A percentile compares a stretch with the other conserved stretches of the same genome.
phyloP scores from a whole-genome alignment of 1,140 invertebrate genomes.

The Tetramorium alpestre region DNA sequence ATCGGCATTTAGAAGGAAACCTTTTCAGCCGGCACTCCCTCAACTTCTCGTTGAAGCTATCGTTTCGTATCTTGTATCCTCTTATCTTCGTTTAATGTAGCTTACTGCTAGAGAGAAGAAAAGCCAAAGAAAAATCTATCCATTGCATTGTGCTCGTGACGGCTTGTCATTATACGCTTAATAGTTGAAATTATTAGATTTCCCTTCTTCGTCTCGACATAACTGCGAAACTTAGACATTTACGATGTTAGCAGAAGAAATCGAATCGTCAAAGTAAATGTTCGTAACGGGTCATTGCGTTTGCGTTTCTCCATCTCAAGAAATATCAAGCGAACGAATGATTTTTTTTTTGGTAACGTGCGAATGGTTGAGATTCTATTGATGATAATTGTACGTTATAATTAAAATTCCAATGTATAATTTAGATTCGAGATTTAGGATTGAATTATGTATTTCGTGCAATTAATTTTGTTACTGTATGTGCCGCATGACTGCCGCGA shows the following conservation, averaged over 20 bases:
- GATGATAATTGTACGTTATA: background rate
- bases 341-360: background rate
- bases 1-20: slow-evolving; percentile 74
- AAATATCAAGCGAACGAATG: background rate
- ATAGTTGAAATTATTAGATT: slow-evolving; percentile 12
- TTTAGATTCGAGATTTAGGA: background rate
- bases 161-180: slow-evolving; percentile 33
- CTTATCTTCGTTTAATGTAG: background rate
- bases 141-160: slow-evolving; percentile 30
- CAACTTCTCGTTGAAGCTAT: background rate
- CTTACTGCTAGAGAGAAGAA: background rate
- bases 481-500: background rate
- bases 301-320: background rate
- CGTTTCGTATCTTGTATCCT: slow-evolving; percentile 43
- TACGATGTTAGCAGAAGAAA: slow-evolving; percentile 14
- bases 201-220: background rate
- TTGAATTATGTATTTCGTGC: background rate
- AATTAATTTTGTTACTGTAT: background rate
- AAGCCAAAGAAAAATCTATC: slow-evolving; percentile 47
- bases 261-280: slow-evolving; percentile 6
- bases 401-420: background rate
- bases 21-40: slow-evolving; percentile 73
- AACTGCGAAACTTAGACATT: slow-evolving; percentile 16
- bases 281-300: background rate
- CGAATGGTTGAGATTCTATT: background rate